Evolutionary conservation across 1,140 invertebrate species (phyloP).

Genomic region (Gryllus bimaculatus): DNA sequence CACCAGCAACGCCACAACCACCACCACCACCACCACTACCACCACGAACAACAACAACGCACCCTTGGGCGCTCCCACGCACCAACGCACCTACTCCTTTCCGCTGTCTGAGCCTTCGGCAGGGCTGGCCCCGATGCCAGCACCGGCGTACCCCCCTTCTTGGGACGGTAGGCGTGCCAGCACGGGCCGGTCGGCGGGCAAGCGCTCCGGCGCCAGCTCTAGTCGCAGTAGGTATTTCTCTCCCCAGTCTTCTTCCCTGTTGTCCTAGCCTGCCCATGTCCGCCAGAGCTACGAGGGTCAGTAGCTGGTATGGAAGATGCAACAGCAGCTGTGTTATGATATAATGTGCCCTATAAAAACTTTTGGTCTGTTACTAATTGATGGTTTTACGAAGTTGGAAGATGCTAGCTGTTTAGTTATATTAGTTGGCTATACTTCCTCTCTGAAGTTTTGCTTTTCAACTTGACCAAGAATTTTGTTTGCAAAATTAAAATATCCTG

Average conservation of each 20-base stretch:
- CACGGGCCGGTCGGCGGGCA: conserved; percentile 14
- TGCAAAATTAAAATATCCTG: too few species aligned
- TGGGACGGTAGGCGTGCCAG: conserved; percentile 20
- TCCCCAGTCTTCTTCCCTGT: not conserved
- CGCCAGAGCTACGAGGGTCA: too few species aligned
- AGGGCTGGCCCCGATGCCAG: not conserved
- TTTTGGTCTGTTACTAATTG: too few species aligned
- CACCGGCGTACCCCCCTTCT: conserved; percentile 21
- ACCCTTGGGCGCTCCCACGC: conserved; percentile 15
- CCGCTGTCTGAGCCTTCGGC: conserved; percentile 24
- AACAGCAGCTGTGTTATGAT: too few species aligned
- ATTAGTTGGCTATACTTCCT: too few species aligned
- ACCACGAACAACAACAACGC: conserved; percentile 15
- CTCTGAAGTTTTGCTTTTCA: too few species aligned
- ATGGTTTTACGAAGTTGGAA: too few species aligned
- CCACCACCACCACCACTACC: conserved; percentile 20
- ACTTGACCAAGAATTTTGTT: too few species aligned
- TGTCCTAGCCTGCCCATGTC: too few species aligned
- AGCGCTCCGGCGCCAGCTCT: conserved; percentile 6
- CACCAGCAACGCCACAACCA: not conserved
- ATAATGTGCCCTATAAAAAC: too few species aligned
- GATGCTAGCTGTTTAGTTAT: too few species aligned
- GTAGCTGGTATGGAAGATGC: too few species aligned
- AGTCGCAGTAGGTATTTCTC: conserved; percentile 9
- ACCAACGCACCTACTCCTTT: conserved; percentile 29